These are phyloP conservation scores for Bombus difficillimus DNA, from an alignment of 1,140 invertebrate genomes.

Conservation along the genomic window DNA sequence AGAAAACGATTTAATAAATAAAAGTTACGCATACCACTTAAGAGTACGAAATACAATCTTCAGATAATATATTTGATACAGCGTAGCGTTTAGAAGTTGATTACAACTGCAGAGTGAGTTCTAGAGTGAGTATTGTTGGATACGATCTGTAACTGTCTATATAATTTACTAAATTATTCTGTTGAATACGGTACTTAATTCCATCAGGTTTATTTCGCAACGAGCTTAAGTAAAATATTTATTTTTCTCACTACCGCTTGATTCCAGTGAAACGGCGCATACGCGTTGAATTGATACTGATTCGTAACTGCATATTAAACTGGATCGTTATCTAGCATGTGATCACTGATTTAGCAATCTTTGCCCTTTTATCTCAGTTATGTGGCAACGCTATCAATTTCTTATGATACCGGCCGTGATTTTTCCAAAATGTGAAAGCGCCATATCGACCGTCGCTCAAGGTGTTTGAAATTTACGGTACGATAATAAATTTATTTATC, in stretches of 20 bases:
- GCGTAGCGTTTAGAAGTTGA: background rate
- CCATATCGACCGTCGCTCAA: background rate
- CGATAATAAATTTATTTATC: slow-evolving; percentile 2
- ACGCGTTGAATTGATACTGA: slow-evolving; percentile 19
- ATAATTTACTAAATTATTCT: background rate
- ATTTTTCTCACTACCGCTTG: background rate
- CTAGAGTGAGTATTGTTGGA: background rate
- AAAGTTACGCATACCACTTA: background rate
- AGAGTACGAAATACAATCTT: background rate
- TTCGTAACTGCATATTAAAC: slow-evolving; percentile 25
- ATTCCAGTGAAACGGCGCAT: background rate
- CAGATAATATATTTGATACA: background rate
- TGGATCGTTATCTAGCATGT: slow-evolving; percentile 26
- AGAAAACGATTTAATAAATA: background rate
- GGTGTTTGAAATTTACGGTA: background rate
- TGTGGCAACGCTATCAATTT: slow-evolving; percentile 6
- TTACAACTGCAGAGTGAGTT: background rate
- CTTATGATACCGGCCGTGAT: background rate
- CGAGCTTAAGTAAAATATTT: slow-evolving; percentile 10
- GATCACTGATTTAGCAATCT: slow-evolving; percentile 29
- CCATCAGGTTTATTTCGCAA: slow-evolving; percentile 4
- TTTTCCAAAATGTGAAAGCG: slow-evolving; percentile 5
- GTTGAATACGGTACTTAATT: background rate
- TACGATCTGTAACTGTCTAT: background rate
- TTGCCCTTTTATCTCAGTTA: slow-evolving; percentile 29